Percentiles rank a stretch among this genome's conserved stretches.
Conservation (phyloP, 35 echinoderm and acorn worm species). For the Nesometra sesokonis region DNA sequence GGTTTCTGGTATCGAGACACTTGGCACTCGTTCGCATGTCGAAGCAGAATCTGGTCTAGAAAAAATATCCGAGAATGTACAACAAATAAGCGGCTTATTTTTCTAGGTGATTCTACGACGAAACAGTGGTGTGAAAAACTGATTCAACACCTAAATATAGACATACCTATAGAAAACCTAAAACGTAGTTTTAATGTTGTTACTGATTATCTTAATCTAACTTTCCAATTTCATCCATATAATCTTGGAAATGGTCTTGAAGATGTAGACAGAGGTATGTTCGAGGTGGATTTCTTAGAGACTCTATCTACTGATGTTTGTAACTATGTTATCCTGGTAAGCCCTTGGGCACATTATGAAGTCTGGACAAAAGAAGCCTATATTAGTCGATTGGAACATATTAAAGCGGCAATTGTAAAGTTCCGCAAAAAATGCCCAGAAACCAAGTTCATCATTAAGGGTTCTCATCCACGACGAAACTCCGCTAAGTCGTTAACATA, state of each 20-base stretch:
- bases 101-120: background rate
- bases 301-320: background rate
- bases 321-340: background rate
- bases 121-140: background rate
- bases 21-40: background rate
- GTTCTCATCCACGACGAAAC: slow-evolving; percentile 19
- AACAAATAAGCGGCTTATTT: background rate
- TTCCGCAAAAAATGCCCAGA: background rate
- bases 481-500: background rate
- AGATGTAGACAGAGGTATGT: background rate
- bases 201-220: background rate
- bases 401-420: background rate
- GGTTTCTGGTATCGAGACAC: background rate
- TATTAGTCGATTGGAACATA: background rate
- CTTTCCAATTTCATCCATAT: slow-evolving; percentile 30
- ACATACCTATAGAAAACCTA: background rate
- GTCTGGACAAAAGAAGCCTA: background rate
- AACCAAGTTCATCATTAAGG: background rate
- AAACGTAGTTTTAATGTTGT: background rate
- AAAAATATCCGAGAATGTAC: background rate
- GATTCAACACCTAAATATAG: background rate
- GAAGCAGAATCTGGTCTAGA: background rate
- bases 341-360: background rate
- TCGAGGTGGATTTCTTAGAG: slow-evolving; percentile 38
- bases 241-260: background rate